phyloP scores from a whole-genome alignment of 2,113 vertebrate genomes.

The Callospermophilus lateralis region DNA sequence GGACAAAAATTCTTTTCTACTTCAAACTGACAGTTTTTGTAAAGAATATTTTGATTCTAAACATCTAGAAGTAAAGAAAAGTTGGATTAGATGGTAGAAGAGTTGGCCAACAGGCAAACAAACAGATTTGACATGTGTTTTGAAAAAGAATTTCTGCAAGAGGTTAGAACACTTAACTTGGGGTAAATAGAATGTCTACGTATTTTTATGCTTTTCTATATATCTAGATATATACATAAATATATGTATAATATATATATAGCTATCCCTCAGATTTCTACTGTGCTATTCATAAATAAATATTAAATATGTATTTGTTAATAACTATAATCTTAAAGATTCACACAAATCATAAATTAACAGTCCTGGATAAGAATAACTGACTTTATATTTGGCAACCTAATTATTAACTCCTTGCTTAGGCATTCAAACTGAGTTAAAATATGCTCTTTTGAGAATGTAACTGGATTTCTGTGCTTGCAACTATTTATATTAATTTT shows the following conservation, averaged over 20 bases:
- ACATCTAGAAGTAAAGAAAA: neutral
- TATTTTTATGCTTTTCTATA: neutral
- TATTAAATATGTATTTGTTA: neutral
- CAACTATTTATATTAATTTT: slow-evolving; percentile 52
- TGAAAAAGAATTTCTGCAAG: neutral
- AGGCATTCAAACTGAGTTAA: slow-evolving; percentile 42
- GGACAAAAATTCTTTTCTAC: neutral
- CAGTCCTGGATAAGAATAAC: neutral
- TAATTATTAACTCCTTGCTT: slow-evolving; percentile 47
- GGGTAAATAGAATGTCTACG: neutral
- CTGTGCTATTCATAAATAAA: too few species aligned
- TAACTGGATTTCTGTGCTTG: neutral
- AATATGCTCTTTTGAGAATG: slow-evolving; percentile 45
- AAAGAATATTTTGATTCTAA: neutral
- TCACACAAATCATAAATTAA: neutral
- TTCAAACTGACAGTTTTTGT: neutral
- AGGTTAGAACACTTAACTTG: neutral
- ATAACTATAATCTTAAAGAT: neutral
- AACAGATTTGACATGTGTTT: neutral
- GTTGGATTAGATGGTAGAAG: neutral
- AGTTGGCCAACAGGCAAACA: neutral
- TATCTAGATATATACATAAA: neutral
- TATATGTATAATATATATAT: neutral
- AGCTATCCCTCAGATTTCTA: too few species aligned
- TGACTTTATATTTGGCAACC: slow-evolving; percentile 35